A percentile compares a stretch with the other conserved stretches of the same genome.
Conservation (phyloP, 2,113 vertebrate genomes). For the Spea multiplicata region DNA sequence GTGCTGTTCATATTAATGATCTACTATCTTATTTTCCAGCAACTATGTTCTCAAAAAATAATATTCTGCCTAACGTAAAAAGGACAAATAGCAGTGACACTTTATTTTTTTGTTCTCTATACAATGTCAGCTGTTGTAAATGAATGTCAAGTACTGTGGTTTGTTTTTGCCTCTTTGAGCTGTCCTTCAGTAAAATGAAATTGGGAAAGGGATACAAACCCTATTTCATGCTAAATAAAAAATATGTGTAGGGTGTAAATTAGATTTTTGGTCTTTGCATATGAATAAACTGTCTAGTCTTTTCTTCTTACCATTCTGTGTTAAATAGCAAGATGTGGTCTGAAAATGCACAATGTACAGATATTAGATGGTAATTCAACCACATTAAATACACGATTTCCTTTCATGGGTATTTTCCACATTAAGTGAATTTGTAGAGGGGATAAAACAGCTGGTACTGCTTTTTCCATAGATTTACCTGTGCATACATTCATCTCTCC, state of each 20-base stretch:
- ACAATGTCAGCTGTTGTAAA: slow-evolving; percentile 24
- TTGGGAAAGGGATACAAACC: background rate
- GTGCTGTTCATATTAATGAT: background rate
- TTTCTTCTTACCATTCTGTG: background rate
- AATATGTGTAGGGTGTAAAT: background rate
- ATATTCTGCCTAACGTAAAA: background rate
- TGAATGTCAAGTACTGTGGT: slow-evolving; percentile 25
- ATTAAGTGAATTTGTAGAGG: too few species aligned
- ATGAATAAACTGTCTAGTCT: background rate
- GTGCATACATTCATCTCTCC: too few species aligned
- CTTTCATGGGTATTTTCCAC: too few species aligned
- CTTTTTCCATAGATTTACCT: too few species aligned
- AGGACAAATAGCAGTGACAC: slow-evolving; percentile 22
- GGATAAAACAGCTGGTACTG: too few species aligned
- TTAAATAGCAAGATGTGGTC: background rate
- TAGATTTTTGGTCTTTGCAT: background rate
- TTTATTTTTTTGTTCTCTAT: slow-evolving; percentile 9
- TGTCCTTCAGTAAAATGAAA: slow-evolving; percentile 13
- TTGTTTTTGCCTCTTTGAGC: slow-evolving; percentile 12
- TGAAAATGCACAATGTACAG: background rate
- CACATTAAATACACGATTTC: background rate
- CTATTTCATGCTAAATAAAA: slow-evolving; percentile 1
- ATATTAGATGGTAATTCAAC: background rate
- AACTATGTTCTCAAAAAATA: background rate
- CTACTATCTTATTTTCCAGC: background rate